Percentiles rank a stretch among this genome's conserved stretches.
Conservation (phyloP, 2,797 vertebrate species). For the Ctenosaura bakeri region DNA sequence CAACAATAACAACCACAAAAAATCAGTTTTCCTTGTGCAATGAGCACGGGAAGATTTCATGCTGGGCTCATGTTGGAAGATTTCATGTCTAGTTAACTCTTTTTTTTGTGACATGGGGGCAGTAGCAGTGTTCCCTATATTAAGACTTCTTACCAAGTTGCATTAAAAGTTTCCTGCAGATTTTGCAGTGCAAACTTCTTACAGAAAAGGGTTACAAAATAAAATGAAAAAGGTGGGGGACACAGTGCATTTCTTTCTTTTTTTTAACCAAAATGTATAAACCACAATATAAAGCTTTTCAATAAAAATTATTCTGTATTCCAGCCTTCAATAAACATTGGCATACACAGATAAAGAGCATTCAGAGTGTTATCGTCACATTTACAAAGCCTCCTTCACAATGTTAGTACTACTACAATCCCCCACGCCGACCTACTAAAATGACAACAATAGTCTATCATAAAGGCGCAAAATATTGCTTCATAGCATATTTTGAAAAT, state of each 20-base stretch:
- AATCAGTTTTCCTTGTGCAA: neutral
- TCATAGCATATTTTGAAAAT: slow-evolving; percentile 83
- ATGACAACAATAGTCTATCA: slow-evolving; percentile 79
- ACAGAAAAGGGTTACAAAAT: slow-evolving; percentile 54
- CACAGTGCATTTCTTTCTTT: slow-evolving; percentile 37
- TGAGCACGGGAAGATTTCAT: neutral
- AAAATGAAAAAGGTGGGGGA: slow-evolving; percentile 21
- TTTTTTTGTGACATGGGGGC: neutral
- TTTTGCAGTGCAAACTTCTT: slow-evolving; percentile 59
- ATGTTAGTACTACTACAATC: slow-evolving; percentile 69
- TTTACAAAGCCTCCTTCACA: slow-evolving; percentile 71
- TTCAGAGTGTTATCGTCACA: slow-evolving; percentile 64
- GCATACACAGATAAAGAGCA: slow-evolving; percentile 65
- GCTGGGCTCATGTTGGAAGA: neutral
- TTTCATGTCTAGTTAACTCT: too few relatives aligned
- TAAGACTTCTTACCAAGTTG: slow-evolving; percentile 4
- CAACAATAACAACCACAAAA: neutral
- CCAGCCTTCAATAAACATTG: slow-evolving; percentile 61
- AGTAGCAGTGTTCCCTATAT: neutral
- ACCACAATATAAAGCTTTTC: slow-evolving; percentile 71
- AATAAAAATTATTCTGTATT: slow-evolving; percentile 71
- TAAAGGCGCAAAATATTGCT: slow-evolving; percentile 84
- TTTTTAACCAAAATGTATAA: slow-evolving; percentile 60
- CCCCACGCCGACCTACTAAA: slow-evolving; percentile 76
- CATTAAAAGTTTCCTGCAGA: slow-evolving; percentile 50